phyloP scores from a whole-genome alignment of 1,140 invertebrate species.

The Drosophila lacertosa region DNA sequence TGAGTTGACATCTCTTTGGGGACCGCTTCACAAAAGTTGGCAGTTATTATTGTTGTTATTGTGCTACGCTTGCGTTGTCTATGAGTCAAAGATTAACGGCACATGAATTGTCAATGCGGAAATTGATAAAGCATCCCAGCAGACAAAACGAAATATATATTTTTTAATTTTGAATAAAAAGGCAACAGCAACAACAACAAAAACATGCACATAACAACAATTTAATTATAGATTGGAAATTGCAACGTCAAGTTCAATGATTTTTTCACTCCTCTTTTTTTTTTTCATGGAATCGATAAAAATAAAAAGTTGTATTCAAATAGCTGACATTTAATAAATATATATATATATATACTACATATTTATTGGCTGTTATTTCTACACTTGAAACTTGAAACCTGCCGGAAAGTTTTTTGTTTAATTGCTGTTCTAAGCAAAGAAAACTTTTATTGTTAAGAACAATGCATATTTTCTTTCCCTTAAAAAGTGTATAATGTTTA shows the following conservation, averaged over 20 bases:
- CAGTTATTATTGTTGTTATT: conserved; percentile 14
- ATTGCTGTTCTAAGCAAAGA: neutral
- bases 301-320: conserved; percentile 1
- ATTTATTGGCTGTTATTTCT: too few species aligned
- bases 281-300: conserved; percentile 20
- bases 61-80: conserved; percentile 5
- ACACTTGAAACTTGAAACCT: neutral
- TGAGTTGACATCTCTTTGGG: conserved; percentile 55
- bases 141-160: conserved; percentile 10
- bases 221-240: conserved; percentile 30
- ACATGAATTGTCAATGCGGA: conserved; percentile 55
- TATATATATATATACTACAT: too few species aligned
- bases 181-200: neutral
- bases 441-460: neutral
- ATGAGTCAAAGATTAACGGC: conserved; percentile 49
- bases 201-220: conserved; percentile 8
- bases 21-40: conserved; percentile 18
- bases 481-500: too few species aligned
- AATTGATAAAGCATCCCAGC: conserved; percentile 38
- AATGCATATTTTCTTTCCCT: too few species aligned
- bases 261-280: conserved; percentile 8
- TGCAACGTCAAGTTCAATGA: conserved; percentile 50
- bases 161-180: neutral
- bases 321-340: neutral
- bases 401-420: neutral